A percentile compares a stretch with the other conserved stretches of the same genome.
These are phyloP conservation scores for Tupaia chinensis DNA, from an alignment of 2,113 vertebrate genomes.

Conservation along the genomic window DNA sequence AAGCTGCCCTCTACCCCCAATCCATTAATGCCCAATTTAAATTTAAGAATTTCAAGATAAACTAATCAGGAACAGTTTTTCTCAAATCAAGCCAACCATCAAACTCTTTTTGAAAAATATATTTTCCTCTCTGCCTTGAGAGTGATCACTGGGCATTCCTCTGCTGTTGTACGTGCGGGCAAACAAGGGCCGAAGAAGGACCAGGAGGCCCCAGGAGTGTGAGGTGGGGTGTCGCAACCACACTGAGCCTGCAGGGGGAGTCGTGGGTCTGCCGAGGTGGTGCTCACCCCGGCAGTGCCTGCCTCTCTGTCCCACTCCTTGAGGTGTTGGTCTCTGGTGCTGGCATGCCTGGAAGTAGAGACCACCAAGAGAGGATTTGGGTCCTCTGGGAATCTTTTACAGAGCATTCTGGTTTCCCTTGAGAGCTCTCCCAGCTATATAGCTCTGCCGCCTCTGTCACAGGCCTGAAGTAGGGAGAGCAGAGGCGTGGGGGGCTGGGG, in stretches of 20 bases:
- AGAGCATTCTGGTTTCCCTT: background rate
- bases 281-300: background rate
- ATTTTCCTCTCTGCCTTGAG: conserved; percentile 44
- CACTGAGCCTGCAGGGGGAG: background rate
- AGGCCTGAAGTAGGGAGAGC: background rate
- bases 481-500: background rate
- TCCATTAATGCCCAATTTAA: conserved; percentile 75
- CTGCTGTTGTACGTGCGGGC: conserved; percentile 24
- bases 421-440: background rate
- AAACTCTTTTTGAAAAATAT: conserved; percentile 68
- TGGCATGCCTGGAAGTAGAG: background rate
- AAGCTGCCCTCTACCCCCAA: conserved; percentile 1
- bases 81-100: conserved; percentile 83
- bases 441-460: background rate
- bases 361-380: background rate
- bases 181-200: background rate
- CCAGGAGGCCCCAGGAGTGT: background rate
- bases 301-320: background rate
- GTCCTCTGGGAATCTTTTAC: background rate
- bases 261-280: background rate
- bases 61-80: conserved; percentile 78
- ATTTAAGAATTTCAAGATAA: conserved; percentile 77
- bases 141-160: conserved; percentile 34
- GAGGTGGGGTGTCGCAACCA: background rate
- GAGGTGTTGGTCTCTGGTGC: background rate